Base-by-base conservation (phyloP, 2,797 vertebrate genomes). In the Artibeus jamaicensis region DNA sequence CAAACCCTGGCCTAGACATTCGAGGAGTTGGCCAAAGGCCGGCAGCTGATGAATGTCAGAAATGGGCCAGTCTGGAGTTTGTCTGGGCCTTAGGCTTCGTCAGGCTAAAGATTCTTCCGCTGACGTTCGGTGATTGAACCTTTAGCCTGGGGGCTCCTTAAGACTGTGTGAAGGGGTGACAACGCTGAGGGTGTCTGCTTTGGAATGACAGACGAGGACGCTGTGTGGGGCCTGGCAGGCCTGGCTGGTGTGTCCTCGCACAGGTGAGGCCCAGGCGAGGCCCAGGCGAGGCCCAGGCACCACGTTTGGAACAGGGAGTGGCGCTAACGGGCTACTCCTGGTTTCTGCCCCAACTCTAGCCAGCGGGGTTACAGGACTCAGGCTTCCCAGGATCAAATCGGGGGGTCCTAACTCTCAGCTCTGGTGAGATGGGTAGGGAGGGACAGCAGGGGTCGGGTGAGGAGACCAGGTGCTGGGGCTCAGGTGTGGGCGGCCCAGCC, bases 401-500 rank as follows among this genome's bases (percentile, higher is more conserved):
- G 34, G 34, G 32, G 15, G 8, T 34, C 48, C 73, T 86, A 24
- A 34, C 34, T 71, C 46, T 78, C 32, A 59, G 65, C n/a, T 9
- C 19, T 62, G 21, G 11, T 7, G 65, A 83, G 44, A 24, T 29
- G 11, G 26, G 9, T 34, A 11, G 57, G 59, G 16, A 93, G 53
- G 46, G 9, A 65, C 11, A 22, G 55, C 26, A 26, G 39, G 44
- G 67, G 9, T 5, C 14, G 29, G 16, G 19, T 34, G 29, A 73
- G 55, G 32, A 65, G 21, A 19, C 3, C 2, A 2, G 39, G 55
- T 44, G 15, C 19, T 26, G 15, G 39, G 48, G 34, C 22, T 2
- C 3, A 0, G 48, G 1, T 0, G 3, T n/a, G 22, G 5, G 8
- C 0, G 2, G 74, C n/a, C 68, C 39, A 46, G 42, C 34, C 53